These are phyloP conservation scores for Erpornis zantholeuca DNA, from an alignment of 2,113 vertebrate genomes.

Conservation along the genomic window DNA sequence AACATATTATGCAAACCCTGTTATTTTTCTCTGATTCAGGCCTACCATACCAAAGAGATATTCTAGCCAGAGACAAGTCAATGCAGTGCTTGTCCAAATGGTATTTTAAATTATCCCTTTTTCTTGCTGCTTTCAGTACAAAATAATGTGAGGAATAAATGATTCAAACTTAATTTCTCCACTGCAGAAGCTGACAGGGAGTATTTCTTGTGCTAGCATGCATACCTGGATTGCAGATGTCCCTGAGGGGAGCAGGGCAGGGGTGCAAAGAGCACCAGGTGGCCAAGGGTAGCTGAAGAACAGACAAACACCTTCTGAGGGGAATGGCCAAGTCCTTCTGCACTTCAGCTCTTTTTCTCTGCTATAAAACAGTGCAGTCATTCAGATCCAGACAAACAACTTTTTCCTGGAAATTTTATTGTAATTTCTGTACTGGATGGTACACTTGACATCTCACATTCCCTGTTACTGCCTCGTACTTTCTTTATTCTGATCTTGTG, in stretches of 20 bases:
- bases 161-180: neutral
- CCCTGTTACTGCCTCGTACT: neutral
- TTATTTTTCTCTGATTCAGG: neutral
- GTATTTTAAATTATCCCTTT: neutral
- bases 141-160: neutral
- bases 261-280: neutral
- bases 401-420: neutral
- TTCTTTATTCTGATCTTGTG: neutral
- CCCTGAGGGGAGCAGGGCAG: neutral
- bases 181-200: neutral
- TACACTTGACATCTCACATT: neutral
- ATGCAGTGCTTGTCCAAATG: neutral
- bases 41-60: neutral
- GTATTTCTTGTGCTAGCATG: neutral
- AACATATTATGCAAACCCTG: neutral
- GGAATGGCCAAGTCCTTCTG: neutral
- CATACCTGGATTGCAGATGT: neutral
- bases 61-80: neutral
- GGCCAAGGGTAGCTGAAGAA: neutral
- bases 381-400: neutral
- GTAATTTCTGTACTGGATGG: neutral
- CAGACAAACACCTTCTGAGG: rapidly evolving
- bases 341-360: neutral
- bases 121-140: neutral
- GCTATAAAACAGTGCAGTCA: neutral